phyloP scores from a whole-genome alignment of 2,888 invertebrate genomes.

The Aspidiotus rigidus region DNA sequence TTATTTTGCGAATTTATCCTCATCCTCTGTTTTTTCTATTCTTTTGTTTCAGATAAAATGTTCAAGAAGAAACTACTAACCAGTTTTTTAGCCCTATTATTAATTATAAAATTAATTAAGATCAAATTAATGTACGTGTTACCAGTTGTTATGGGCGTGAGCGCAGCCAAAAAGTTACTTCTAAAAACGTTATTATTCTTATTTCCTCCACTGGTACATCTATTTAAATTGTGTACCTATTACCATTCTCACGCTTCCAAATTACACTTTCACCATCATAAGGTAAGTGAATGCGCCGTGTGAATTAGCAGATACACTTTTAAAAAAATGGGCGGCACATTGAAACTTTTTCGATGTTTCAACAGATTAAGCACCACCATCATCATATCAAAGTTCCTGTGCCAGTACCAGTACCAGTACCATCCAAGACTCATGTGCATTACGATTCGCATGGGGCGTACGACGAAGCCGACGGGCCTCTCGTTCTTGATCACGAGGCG shows the following conservation, averaged over 20 bases:
- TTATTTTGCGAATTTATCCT: no score
- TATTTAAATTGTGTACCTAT: constrained; percentile 76
- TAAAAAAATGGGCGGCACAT: neutral
- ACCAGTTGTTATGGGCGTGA: constrained; percentile 67
- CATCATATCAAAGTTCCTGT: constrained; percentile 49
- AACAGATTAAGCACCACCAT: constrained; percentile 65
- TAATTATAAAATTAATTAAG: constrained; percentile 70
- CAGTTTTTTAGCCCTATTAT: constrained; percentile 63
- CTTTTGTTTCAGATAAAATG: constrained; percentile 58
- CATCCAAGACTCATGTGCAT: constrained; percentile 39
- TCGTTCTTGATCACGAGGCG: constrained; percentile 29
- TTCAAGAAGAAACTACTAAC: constrained; percentile 63
- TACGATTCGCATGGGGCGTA: constrained; percentile 35
- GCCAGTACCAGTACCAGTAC: constrained; percentile 45
- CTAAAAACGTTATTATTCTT: constrained; percentile 70
- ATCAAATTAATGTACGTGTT: constrained; percentile 69
- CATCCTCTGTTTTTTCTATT: constrained; percentile 10
- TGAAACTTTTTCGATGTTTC: constrained; percentile 26
- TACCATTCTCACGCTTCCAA: constrained; percentile 67
- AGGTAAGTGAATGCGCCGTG: constrained; percentile 39
- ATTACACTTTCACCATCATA: constrained; percentile 71
- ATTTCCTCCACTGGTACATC: constrained; percentile 70
- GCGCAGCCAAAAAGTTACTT: constrained; percentile 73
- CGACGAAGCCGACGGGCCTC: constrained; percentile 32
- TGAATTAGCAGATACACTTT: neutral